phyloP scores from a whole-genome alignment of 1,140 invertebrate species.

The Adoxophyes honmai region DNA sequence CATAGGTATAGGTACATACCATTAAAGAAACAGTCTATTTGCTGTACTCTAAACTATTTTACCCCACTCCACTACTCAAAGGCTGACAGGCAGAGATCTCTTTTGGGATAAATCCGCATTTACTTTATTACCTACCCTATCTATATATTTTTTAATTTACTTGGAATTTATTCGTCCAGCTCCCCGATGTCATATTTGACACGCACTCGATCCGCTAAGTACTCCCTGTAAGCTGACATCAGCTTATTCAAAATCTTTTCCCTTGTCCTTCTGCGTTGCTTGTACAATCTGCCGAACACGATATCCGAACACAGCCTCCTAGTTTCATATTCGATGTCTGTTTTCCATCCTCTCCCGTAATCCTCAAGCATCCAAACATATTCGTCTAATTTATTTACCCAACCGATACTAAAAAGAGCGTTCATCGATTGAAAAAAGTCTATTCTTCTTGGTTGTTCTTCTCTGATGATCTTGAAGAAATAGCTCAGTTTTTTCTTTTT shows the following conservation, averaged over 20 bases:
- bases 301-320: slow-evolving; percentile 22
- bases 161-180: too few relatives aligned
- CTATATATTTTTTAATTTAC: too few relatives aligned
- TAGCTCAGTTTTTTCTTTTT: slow-evolving; percentile 21
- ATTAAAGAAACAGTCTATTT: too few relatives aligned
- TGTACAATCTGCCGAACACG: slow-evolving; percentile 24
- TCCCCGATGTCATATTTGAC: not conserved
- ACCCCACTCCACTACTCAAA: too few relatives aligned
- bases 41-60: too few relatives aligned
- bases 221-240: slow-evolving; percentile 1
- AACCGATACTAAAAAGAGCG: slow-evolving; percentile 22
- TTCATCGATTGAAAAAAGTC: slow-evolving; percentile 33
- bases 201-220: not conserved
- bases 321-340: slow-evolving; percentile 19
- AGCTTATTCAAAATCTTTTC: slow-evolving; percentile 11
- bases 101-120: too few relatives aligned
- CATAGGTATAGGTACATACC: too few relatives aligned
- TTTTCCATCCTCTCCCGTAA: slow-evolving; percentile 12
- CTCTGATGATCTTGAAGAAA: slow-evolving; percentile 23
- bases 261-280: slow-evolving; percentile 24
- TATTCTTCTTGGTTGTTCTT: slow-evolving; percentile 21
- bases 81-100: too few relatives aligned
- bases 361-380: slow-evolving; percentile 28
- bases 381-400: slow-evolving; percentile 31
- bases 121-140: too few relatives aligned